These are phyloP conservation scores for Stictonetta naevosa DNA, from an alignment of 2,113 vertebrate species.

Conservation along the genomic window DNA sequence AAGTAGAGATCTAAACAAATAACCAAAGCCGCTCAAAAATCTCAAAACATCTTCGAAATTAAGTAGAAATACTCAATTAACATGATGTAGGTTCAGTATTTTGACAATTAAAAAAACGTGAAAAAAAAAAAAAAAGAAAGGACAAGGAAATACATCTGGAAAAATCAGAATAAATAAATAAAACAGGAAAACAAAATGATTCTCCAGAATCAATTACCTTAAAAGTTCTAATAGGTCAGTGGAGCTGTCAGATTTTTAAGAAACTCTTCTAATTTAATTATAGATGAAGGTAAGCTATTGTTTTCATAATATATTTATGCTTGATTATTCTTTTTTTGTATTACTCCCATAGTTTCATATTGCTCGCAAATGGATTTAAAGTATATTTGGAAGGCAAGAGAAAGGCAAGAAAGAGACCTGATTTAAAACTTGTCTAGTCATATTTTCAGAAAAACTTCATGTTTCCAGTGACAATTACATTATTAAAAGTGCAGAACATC, in stretches of 20 bases:
- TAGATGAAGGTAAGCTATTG: neutral
- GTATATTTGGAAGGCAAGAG: neutral
- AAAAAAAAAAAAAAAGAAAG: neutral
- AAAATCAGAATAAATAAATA: neutral
- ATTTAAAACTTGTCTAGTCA: neutral
- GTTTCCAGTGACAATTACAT: neutral
- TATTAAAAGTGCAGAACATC: neutral
- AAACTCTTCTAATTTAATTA: neutral
- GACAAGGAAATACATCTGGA: neutral
- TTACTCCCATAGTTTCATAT: neutral
- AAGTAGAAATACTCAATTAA: neutral
- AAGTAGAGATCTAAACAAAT: neutral
- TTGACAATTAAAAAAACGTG: neutral
- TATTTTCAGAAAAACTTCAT: neutral
- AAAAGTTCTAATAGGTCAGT: neutral
- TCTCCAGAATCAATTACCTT: neutral
- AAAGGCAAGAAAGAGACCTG: neutral
- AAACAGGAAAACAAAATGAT: neutral
- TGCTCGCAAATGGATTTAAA: neutral
- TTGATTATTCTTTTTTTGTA: neutral
- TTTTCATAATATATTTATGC: neutral
- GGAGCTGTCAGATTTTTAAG: neutral
- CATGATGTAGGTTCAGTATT: neutral
- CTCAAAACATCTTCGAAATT: neutral
- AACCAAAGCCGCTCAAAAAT: neutral